Evolutionary conservation across 2,888 invertebrate genomes (phyloP).

Genomic region (Lacanobia wlatinum): DNA sequence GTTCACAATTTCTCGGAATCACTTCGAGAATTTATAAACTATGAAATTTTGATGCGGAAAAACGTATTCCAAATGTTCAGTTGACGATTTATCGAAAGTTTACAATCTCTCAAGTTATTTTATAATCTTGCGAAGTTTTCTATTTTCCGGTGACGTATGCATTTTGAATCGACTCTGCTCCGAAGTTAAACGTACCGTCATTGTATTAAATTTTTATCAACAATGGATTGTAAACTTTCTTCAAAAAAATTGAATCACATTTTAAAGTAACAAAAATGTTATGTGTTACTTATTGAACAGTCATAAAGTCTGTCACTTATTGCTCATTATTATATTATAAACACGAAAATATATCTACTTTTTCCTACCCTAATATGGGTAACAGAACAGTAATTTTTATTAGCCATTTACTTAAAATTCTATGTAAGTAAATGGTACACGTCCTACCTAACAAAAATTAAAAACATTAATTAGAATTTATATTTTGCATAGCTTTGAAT

Average conservation of each 20-base stretch:
- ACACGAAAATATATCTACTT: too few relatives aligned
- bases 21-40: too few relatives aligned
- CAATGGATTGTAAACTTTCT: background rate
- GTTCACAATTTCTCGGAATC: too few relatives aligned
- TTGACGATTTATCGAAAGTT: too few relatives aligned
- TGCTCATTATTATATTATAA: conserved; percentile 44
- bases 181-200: background rate
- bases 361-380: too few relatives aligned
- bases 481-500: conserved; percentile 31
- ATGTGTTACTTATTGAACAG: conserved; percentile 6
- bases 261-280: conserved; percentile 3
- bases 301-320: conserved; percentile 42
- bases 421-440: background rate
- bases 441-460: background rate
- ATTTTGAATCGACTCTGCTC: conserved; percentile 17
- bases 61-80: too few relatives aligned
- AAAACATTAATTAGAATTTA: conserved; percentile 12
- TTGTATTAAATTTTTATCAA: background rate
- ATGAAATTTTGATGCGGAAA: too few relatives aligned
- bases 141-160: too few relatives aligned
- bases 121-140: too few relatives aligned
- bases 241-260: conserved; percentile 3
- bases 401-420: background rate
- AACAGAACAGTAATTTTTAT: too few relatives aligned
- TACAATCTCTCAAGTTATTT: too few relatives aligned